These are phyloP conservation scores for Morpho deidamia DNA, from an alignment of 2,888 invertebrate genomes.

Conservation along the genomic window DNA sequence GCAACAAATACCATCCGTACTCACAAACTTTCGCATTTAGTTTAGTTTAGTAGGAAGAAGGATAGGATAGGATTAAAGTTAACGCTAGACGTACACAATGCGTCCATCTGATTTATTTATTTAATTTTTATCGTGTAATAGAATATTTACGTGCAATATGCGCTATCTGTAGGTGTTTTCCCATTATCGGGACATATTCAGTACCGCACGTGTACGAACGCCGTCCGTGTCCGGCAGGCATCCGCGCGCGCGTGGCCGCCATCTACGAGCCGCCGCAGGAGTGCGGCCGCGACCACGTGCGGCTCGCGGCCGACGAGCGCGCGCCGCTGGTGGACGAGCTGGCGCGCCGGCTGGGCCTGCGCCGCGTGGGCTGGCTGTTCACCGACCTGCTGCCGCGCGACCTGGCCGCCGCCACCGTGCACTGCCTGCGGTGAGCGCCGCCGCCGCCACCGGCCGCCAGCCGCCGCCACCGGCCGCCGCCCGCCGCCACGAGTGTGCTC, in stretches of 20 bases:
- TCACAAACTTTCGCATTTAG: no score
- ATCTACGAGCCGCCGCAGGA: constrained; percentile 99
- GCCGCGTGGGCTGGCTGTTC: constrained; percentile 97
- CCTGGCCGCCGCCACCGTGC: constrained; percentile 89
- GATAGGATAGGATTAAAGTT: no score
- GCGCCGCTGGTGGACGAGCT: constrained; percentile 85
- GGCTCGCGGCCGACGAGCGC: constrained; percentile 80
- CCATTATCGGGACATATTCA: no score
- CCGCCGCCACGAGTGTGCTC: no score
- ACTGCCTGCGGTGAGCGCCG: constrained; percentile 68
- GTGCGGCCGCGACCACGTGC: constrained; percentile 84
- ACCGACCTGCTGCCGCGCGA: constrained; percentile 96
- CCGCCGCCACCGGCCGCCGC: no score
- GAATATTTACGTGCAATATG: no score
- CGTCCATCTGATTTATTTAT: no score
- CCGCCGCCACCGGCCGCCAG: background rate
- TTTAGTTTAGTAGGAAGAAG: no score
- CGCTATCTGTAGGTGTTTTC: no score
- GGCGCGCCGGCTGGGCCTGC: constrained; percentile 87
- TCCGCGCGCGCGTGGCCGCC: constrained; percentile 91
- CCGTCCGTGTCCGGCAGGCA: constrained; percentile 65
- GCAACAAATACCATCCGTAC: no score
- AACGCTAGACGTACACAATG: no score
- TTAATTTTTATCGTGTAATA: no score
- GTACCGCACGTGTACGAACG: constrained; percentile 18